These are phyloP conservation scores for Sanderia malayensis DNA, from an alignment of 30 jellyfish, hydroid and myxozoan species.

Conservation along the genomic window DNA sequence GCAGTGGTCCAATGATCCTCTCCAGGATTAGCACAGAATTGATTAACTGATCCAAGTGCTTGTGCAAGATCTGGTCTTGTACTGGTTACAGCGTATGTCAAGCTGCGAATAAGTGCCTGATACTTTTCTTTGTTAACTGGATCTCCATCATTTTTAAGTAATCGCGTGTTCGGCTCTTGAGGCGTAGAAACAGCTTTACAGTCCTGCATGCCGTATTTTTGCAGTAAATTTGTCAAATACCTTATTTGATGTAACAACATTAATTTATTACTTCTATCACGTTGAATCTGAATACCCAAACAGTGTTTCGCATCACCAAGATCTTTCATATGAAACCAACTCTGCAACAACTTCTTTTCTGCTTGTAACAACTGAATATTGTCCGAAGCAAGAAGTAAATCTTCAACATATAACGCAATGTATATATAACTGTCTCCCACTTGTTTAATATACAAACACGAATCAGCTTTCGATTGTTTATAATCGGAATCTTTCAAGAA, in stretches of 20 bases:
- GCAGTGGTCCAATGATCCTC: slow-evolving; percentile 35
- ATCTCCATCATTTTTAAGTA: no score
- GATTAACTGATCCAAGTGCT: slow-evolving; percentile 19
- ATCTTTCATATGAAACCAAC: slow-evolving; percentile 16
- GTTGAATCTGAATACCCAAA: slow-evolving; percentile 21
- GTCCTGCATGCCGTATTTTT: slow-evolving; percentile 23
- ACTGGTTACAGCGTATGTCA: background rate
- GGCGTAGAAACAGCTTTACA: slow-evolving; percentile 44
- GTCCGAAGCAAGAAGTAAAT: background rate
- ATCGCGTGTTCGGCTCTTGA: no score
- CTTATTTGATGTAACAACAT: no score
- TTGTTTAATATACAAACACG: slow-evolving; percentile 22
- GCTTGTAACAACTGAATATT: background rate
- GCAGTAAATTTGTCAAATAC: background rate
- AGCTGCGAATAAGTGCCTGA: background rate
- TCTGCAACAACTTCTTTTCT: background rate
- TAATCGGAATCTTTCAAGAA: background rate
- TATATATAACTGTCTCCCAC: background rate
- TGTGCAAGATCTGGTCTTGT: slow-evolving; percentile 39
- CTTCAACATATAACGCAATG: background rate
- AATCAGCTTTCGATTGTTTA: slow-evolving; percentile 22
- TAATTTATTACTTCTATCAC: slow-evolving; percentile 7
- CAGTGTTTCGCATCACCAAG: slow-evolving; percentile 23
- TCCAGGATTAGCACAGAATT: slow-evolving; percentile 29
- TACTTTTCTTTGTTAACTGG: slow-evolving; percentile 48